Base-by-base conservation (phyloP, 2,888 invertebrate species). In the Trissolcus japonicus region DNA sequence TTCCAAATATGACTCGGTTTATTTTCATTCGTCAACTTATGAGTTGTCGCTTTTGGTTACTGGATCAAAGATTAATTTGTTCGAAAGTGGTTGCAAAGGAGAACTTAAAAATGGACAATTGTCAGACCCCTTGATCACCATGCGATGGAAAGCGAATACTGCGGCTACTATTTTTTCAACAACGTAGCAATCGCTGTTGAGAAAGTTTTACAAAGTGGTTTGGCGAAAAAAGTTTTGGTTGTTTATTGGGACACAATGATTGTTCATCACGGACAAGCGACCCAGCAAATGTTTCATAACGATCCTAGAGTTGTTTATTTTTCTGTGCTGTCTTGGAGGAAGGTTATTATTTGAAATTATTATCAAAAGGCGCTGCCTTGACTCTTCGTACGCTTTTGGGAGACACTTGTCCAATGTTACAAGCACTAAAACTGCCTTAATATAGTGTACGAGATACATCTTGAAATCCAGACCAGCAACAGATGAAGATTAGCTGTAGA, bases 181-280 rank as follows among this genome's bases (percentile, higher is more conserved):
- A 98, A 97, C 88, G 96, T 96, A 0, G 97, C 96, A 0, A 90
- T 98, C 61, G 96, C 96, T 0, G 95, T 96, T 1, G 92, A 92
- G 81, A 92, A 94, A 86, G 95, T 95, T 21, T 89, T 98, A 9
- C 91, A 93, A 57, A 91, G 92, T 13, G 89, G 90, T 14, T 90
- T 91, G 63, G 86, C 91, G 1, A 89, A 90, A 51, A 91, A 93
- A 84, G 93, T 98, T 82, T 89, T 98, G 71, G 96, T 98, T 74
- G 94, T 98, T 0, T 98, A 98, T 88, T 97, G 96, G 94, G 98
- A 98, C n/a, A n/a, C n/a, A n/a, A n/a, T n/a, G n/a, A n/a, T n/a
- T 88, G 95, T 98, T 6, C 98, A 98, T 88, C 98, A 98, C 89
- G 98, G 98, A 0, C 97, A 98, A 90, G 98, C 95, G 0, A 96